These are phyloP conservation scores for Campoletis sonorensis DNA, from an alignment of 1,140 invertebrate genomes.

Conservation along the genomic window DNA sequence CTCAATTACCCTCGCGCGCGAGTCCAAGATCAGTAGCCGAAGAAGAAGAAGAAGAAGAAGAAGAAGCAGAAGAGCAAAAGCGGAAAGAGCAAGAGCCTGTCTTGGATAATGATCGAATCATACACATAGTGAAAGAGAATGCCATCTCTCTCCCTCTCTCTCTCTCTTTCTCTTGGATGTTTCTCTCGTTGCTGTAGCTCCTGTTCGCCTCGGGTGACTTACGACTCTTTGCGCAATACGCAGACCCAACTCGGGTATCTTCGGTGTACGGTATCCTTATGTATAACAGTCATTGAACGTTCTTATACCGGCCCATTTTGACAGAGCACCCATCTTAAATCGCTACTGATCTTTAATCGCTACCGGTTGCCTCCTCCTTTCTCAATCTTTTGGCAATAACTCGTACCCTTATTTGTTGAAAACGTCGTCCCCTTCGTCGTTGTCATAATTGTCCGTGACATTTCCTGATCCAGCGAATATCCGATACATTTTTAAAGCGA, in stretches of 20 bases:
- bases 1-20: slow-evolving; percentile 39
- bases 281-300: slow-evolving; percentile 18
- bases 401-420: neutral
- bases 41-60: slow-evolving; percentile 18
- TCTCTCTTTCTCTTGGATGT: slow-evolving; percentile 29
- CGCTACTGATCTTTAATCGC: slow-evolving; percentile 9
- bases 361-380: slow-evolving; percentile 15
- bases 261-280: neutral
- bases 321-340: slow-evolving; percentile 3
- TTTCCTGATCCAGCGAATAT: neutral
- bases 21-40: slow-evolving; percentile 21
- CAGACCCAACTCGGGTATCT: neutral
- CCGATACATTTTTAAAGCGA: neutral
- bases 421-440: neutral
- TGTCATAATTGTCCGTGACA: neutral
- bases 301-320: neutral
- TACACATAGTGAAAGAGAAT: neutral
- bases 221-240: slow-evolving; percentile 29
- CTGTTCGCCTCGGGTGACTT: slow-evolving; percentile 41
- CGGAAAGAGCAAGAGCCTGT: slow-evolving; percentile 18
- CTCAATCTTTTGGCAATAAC: neutral
- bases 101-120: slow-evolving; percentile 38
- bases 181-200: slow-evolving; percentile 34
- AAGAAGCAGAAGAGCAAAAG: slow-evolving; percentile 6
- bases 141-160: slow-evolving; percentile 1